Evolutionary conservation across 1,140 invertebrate genomes (phyloP).

Genomic region (Papilio xuthus): DNA sequence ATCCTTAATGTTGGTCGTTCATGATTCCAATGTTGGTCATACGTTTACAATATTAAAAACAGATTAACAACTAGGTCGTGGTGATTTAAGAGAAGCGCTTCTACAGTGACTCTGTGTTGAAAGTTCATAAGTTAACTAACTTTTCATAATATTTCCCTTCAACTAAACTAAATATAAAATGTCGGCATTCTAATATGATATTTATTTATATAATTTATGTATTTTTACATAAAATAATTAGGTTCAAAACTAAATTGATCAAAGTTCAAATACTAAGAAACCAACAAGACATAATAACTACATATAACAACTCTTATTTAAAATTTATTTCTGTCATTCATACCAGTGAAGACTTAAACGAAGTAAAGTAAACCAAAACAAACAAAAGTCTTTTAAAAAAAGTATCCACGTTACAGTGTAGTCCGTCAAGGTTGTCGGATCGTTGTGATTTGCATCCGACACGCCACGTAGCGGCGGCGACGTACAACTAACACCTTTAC

Average conservation of each 20-base stretch:
- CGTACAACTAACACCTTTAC: constrained; percentile 22
- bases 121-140: neutral
- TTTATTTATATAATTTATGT: too few relatives aligned
- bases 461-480: constrained; percentile 17
- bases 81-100: neutral
- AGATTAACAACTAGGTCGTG: neutral
- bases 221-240: too few relatives aligned
- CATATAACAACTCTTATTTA: too few relatives aligned
- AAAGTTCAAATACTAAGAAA: too few relatives aligned
- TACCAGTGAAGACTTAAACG: too few relatives aligned
- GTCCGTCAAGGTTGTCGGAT: constrained; percentile 5
- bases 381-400: neutral
- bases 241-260: too few relatives aligned
- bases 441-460: constrained; percentile 26
- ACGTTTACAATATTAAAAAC: neutral
- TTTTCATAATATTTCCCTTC: too few relatives aligned
- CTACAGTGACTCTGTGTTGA: neutral
- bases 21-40: neutral
- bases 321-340: too few relatives aligned
- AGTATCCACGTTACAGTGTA: neutral
- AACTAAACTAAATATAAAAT: neutral
- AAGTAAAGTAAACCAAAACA: neutral
- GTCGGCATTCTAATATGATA: neutral
- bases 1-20: neutral
- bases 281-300: too few relatives aligned